Evolutionary conservation across 2,113 vertebrate genomes (phyloP).

Genomic region (Coturnix japonica): DNA sequence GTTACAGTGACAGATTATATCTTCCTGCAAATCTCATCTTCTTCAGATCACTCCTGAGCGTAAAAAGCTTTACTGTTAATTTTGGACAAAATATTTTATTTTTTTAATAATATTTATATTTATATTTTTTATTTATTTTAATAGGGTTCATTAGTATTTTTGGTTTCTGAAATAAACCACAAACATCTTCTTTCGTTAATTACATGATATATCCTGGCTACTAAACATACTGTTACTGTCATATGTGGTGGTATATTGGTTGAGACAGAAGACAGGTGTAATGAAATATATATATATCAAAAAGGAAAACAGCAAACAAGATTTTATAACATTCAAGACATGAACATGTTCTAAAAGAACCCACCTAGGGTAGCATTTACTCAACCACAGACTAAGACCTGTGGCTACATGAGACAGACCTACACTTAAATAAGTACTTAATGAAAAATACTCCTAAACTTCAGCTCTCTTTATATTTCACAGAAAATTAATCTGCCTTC

Average conservation of each 20-base stretch:
- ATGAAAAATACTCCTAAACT: background rate
- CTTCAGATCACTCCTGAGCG: background rate
- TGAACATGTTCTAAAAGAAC: background rate
- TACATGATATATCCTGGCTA: background rate
- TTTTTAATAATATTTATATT: background rate
- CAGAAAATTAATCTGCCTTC: background rate
- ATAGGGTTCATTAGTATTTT: background rate
- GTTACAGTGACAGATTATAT: background rate
- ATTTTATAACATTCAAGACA: background rate
- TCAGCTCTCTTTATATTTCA: background rate
- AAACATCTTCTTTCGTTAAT: background rate
- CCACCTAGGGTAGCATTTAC: background rate
- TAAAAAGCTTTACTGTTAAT: background rate
- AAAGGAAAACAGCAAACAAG: background rate
- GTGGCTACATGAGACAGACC: background rate
- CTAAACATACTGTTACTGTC: background rate
- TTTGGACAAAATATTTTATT: background rate
- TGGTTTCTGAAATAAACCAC: background rate
- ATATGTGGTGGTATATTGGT: background rate
- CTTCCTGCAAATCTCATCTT: background rate
- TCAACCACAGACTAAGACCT: background rate
- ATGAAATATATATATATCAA: background rate
- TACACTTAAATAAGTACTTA: background rate
- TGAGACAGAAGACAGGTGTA: background rate
- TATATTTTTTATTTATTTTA: rapidly evolving